Evolutionary conservation across 2,888 invertebrate genomes (phyloP).

Genomic region (Clanis bilineata): DNA sequence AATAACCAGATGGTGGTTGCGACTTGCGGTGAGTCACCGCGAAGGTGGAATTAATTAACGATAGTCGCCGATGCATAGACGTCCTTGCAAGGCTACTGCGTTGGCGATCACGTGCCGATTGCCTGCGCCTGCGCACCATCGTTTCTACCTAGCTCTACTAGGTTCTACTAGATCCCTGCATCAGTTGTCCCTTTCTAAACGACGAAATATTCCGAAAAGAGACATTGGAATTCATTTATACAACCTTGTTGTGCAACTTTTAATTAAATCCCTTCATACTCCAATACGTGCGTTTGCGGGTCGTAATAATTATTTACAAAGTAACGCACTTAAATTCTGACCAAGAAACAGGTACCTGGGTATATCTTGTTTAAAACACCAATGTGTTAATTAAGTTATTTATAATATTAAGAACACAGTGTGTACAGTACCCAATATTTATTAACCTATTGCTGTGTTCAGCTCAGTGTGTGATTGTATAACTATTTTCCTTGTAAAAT

Average conservation of each 20-base stretch:
- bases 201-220: constrained; percentile 10
- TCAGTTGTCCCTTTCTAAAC: constrained; percentile 9
- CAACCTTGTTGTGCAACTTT: neutral
- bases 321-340: neutral
- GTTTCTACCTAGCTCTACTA: constrained; percentile 14
- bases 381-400: no score
- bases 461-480: no score
- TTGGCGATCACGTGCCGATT: constrained; percentile 57
- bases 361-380: neutral
- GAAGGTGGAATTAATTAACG: constrained; percentile 76
- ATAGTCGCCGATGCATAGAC: constrained; percentile 68
- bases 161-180: constrained; percentile 1
- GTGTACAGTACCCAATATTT: no score
- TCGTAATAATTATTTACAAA: neutral
- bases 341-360: no score
- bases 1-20: constrained; percentile 25
- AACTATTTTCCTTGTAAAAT: neutral
- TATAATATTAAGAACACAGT: no score
- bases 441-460: no score
- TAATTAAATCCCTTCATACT: constrained; percentile 11
- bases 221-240: neutral
- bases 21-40: constrained; percentile 64
- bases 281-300: neutral
- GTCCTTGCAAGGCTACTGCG: constrained; percentile 78
- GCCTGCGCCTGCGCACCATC: constrained; percentile 28